Percentiles rank a stretch among this genome's conserved stretches.
phyloP scores from a whole-genome alignment of 2,888 invertebrate genomes.

The Stenoptilia bipunctidactyla region DNA sequence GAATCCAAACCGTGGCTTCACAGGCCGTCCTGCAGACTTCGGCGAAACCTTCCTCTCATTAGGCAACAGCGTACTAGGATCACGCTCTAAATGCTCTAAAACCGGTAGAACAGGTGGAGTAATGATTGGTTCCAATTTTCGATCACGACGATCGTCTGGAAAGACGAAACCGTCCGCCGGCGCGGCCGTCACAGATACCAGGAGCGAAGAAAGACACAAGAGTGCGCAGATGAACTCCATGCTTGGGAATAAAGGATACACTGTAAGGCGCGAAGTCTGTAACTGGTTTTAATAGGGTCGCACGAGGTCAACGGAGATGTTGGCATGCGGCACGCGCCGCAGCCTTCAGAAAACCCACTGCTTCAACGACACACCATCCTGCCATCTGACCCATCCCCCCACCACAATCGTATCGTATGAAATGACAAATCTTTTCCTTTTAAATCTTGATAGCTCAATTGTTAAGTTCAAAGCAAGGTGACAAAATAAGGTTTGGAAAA shows the following conservation, averaged over 20 bases:
- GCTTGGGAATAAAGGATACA: constrained; percentile 39
- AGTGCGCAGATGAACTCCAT: constrained; percentile 51
- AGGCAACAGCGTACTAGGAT: constrained; percentile 57
- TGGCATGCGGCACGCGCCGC: constrained; percentile 69
- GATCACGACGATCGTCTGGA: constrained; percentile 46
- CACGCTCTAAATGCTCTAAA: constrained; percentile 60
- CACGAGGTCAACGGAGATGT: constrained; percentile 52
- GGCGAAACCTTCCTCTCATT: constrained; percentile 19
- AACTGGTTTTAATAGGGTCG: constrained; percentile 66
- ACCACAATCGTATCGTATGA: constrained; percentile 17
- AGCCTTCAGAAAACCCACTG: constrained; percentile 72
- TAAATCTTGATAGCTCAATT: constrained; percentile 44
- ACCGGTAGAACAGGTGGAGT: constrained; percentile 63
- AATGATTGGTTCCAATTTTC: constrained; percentile 52
- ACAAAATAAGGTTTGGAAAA: constrained; percentile 36
- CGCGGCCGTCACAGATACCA: constrained; percentile 18
- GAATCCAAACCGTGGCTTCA: constrained; percentile 46
- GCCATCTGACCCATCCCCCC: constrained; percentile 43
- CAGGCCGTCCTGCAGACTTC: constrained; percentile 5
- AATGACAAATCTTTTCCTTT: constrained; percentile 29
- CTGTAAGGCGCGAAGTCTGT: constrained; percentile 45
- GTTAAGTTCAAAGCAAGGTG: constrained; percentile 20
- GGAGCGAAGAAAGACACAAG: constrained; percentile 30
- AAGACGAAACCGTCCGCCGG: constrained; percentile 47
- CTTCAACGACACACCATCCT: constrained; percentile 47